A percentile compares a stretch with the other conserved stretches of the same genome.
Evolutionary conservation across 2,888 invertebrate species (phyloP).

Genomic region (Conchocele bisecta): DNA sequence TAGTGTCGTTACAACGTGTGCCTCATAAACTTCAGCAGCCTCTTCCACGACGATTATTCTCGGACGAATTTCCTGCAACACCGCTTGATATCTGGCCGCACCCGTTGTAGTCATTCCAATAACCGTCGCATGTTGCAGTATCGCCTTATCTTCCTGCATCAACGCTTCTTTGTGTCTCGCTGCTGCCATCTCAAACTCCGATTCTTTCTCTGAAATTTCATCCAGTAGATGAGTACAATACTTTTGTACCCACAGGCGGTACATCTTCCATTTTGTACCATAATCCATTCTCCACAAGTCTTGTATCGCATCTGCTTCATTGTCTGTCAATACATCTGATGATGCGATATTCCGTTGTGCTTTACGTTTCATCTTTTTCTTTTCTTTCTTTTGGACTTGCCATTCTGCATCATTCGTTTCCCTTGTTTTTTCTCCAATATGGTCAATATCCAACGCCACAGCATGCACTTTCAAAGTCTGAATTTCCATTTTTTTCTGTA

Average conservation of each 20-base stretch:
- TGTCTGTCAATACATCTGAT: constrained; percentile 62
- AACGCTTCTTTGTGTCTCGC: constrained; percentile 60
- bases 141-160: constrained; percentile 73
- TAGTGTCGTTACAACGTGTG: constrained; percentile 90
- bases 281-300: constrained; percentile 72
- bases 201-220: constrained; percentile 59
- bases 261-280: constrained; percentile 82
- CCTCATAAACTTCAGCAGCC: constrained; percentile 91
- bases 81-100: constrained; percentile 75
- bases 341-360: constrained; percentile 54
- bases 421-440: constrained; percentile 29
- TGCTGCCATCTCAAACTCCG: constrained; percentile 64
- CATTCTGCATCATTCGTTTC: constrained; percentile 27
- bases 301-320: constrained; percentile 53
- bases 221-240: constrained; percentile 54
- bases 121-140: constrained; percentile 71
- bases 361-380: constrained; percentile 52
- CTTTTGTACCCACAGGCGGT: constrained; percentile 78
- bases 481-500: too few species aligned
- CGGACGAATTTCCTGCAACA: constrained; percentile 79
- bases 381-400: constrained; percentile 38
- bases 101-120: constrained; percentile 82
- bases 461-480: too few species aligned
- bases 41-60: constrained; percentile 88
- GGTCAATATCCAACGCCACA: too few species aligned